A percentile compares a stretch with the other conserved stretches of the same genome.
phyloP scores from a whole-genome alignment of 1,140 invertebrate species.

The Bombus soroeensis region DNA sequence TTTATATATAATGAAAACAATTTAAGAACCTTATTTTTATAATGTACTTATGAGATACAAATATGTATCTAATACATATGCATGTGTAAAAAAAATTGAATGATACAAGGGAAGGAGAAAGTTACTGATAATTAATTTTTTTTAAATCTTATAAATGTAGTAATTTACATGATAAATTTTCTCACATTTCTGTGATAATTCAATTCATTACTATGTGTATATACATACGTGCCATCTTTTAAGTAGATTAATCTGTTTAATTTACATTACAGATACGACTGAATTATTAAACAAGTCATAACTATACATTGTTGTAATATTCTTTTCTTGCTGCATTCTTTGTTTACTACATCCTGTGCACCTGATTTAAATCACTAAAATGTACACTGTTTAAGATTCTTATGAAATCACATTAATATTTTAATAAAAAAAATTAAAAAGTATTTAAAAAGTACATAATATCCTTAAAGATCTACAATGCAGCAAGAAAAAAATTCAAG shows the following conservation, averaged over 20 bases:
- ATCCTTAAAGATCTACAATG: constrained; percentile 12
- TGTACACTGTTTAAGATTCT: not conserved
- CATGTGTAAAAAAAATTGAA: not conserved
- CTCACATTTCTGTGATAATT: not conserved
- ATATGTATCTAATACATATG: not conserved
- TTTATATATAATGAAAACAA: not conserved
- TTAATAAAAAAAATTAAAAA: not conserved
- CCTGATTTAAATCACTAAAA: constrained; percentile 18
- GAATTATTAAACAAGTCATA: not conserved
- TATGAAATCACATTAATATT: not conserved
- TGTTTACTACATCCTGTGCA: constrained; percentile 9
- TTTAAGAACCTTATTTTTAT: not conserved
- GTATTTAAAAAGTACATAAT: not conserved
- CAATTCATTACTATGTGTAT: constrained; percentile 10
- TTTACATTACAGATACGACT: not conserved
- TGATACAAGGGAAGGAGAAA: not conserved
- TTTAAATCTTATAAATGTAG: not conserved
- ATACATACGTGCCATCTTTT: not conserved
- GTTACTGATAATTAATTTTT: not conserved
- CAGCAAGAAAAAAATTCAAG: constrained; percentile 19
- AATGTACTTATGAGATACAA: constrained; percentile 10
- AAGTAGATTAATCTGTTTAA: constrained; percentile 12
- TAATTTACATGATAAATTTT: not conserved
- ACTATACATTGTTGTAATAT: constrained; percentile 10
- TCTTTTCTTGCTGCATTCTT: constrained; percentile 35